Evolutionary conservation across 2,888 invertebrate species (phyloP).

Genomic region (Athalia circularis): DNA sequence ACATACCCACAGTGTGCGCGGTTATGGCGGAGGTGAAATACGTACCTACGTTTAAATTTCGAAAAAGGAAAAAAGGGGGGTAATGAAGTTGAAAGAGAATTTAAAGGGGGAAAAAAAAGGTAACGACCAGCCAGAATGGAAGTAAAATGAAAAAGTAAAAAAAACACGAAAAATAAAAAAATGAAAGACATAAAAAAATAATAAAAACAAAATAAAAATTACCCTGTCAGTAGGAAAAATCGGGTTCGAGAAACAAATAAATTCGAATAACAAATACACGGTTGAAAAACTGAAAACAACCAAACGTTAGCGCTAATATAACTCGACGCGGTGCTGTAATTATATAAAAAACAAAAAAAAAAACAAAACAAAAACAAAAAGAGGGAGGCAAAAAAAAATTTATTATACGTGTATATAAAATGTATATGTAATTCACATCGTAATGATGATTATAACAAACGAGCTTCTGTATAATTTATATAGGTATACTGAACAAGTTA

Average conservation of each 20-base stretch:
- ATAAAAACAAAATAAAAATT: background rate
- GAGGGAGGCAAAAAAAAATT: background rate
- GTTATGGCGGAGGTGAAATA: too few species aligned
- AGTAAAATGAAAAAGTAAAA: background rate
- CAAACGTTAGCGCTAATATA: background rate
- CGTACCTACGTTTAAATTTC: too few species aligned
- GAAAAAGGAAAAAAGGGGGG: too few species aligned
- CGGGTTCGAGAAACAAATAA: background rate
- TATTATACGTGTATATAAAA: background rate
- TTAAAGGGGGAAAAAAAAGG: background rate
- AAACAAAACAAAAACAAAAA: background rate
- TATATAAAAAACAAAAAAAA: background rate
- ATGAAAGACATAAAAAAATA: background rate
- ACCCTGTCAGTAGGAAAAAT: background rate
- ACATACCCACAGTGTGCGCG: too few species aligned
- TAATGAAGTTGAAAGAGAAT: background rate
- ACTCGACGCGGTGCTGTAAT: background rate
- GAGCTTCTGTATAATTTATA: background rate
- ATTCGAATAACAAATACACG: background rate
- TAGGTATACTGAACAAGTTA: background rate
- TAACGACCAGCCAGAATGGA: background rate
- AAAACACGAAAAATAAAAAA: too few species aligned
- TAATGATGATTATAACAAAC: constrained; percentile 34
- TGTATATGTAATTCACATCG: constrained; percentile 10
- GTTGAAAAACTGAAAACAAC: constrained; percentile 1